Evolutionary conservation across 2,888 invertebrate species (phyloP).

Genomic region (Macrostomum cliftonense): DNA sequence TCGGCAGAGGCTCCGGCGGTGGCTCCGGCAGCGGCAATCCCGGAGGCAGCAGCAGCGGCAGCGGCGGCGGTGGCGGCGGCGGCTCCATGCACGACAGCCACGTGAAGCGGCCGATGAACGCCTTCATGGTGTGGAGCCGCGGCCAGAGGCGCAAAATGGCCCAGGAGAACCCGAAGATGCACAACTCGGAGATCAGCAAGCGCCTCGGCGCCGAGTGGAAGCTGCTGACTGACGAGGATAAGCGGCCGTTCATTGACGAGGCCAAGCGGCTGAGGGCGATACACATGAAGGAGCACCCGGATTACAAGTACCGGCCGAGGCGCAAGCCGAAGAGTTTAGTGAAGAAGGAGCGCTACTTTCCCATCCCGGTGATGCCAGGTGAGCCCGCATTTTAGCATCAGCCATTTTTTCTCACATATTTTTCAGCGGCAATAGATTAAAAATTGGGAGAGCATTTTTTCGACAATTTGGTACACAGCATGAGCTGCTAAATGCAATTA

Average conservation of each 20-base stretch:
- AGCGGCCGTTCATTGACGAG: slow-evolving; percentile 93
- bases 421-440: too few relatives aligned
- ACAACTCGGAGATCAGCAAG: slow-evolving; percentile 92
- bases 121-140: slow-evolving; percentile 98
- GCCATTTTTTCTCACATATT: too few relatives aligned
- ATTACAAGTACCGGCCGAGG: slow-evolving; percentile 88
- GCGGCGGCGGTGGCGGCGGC: slow-evolving; percentile 4
- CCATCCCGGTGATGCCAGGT: slow-evolving; percentile 5
- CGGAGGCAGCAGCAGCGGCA: not conserved
- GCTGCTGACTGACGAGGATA: slow-evolving; percentile 75
- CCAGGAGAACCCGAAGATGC: slow-evolving; percentile 96
- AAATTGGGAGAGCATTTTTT: too few relatives aligned
- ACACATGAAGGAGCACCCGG: slow-evolving; percentile 98
- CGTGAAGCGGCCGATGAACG: slow-evolving; percentile 95
- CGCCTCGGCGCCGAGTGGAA: slow-evolving; percentile 95
- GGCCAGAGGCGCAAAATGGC: slow-evolving; percentile 96
- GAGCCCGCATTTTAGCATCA: too few relatives aligned
- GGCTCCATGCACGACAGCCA: slow-evolving; percentile 4
- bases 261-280: slow-evolving; percentile 86
- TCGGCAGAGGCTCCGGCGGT: too few relatives aligned
- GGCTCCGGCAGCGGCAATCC: not conserved
- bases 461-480: too few relatives aligned
- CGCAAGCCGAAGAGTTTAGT: slow-evolving; percentile 66
- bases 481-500: too few relatives aligned
- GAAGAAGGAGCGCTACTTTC: slow-evolving; percentile 9